Evolutionary conservation across 2,888 invertebrate genomes (phyloP), one percentile per base, ranked within the genome.

Genomic region (Latheticus oryzae): DNA sequence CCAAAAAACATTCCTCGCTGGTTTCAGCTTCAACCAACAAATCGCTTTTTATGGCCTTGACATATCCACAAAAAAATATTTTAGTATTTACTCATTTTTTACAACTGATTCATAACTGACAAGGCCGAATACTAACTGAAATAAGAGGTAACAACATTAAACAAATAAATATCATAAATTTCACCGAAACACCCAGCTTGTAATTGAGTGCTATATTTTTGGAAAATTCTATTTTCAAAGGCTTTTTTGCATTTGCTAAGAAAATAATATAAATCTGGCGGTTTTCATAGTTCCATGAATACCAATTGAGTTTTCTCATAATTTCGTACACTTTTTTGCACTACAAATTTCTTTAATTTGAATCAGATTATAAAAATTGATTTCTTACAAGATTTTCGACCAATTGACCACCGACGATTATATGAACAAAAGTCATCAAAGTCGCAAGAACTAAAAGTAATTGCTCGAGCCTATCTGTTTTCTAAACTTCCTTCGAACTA

Each of bases 401-500:
- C 15, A 12, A 5, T 33, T 33, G 33, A 15, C 33, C 33, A n/a
- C n/a, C 15, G 7, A 33, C 8, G 8, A 33, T 15, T 5, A 15
- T n/a, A 17, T 37, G 37, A 7, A 16, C n/a, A n/a, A 37, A 37
- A 8, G 16, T 19, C 1, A 37, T 8, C 3, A 17, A 17, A 19
- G 37, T 4, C 1, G 37, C 3, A 1, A 16, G 8, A 5, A 37
- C 16, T 5, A 37, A 37, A 37, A 37, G 37, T 37, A 16, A 16
- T 19, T n/a, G 19, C 5, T 9, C 37, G 37, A 9, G 16, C 9
- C n/a, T 37, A 37, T 37, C 19, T 4, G 4, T 16, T 16, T 9
- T 17, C 37, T 2, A 37, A 37, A n/a, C 19, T 9, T 19, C 37
- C 37, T 16, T 37, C 8, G 19, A 37, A 37, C 37, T 37, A 32